These are phyloP conservation scores for Philotrypesis tridentata DNA, from an alignment of 1,140 invertebrate genomes.

Conservation along the genomic window DNA sequence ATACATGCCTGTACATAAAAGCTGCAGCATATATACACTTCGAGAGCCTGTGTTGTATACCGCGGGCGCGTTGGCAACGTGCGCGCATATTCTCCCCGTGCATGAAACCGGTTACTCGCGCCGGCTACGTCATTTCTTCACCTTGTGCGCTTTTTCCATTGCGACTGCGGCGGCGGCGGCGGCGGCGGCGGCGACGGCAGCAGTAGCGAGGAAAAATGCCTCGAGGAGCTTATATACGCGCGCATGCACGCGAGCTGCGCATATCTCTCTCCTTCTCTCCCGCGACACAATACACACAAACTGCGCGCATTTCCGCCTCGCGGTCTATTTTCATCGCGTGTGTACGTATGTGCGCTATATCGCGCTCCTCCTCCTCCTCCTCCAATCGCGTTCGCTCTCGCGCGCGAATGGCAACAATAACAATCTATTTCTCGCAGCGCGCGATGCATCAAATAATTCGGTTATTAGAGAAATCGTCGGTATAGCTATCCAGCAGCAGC, in stretches of 20 bases:
- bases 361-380: conserved; percentile 28
- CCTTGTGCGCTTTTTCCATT: conserved; percentile 25
- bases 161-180: no score
- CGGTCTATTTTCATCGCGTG: conserved; percentile 39
- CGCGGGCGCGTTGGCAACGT: no score
- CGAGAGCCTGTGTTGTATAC: no score
- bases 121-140: conserved; percentile 22
- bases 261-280: not conserved
- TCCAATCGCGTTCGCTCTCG: no score
- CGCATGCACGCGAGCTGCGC: not conserved
- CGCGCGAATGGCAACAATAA: not conserved
- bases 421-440: not conserved
- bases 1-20: no score
- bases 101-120: not conserved
- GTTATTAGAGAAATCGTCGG: not conserved
- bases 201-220: not conserved
- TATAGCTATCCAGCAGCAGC: no score
- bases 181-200: no score
- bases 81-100: no score
- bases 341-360: conserved; percentile 22
- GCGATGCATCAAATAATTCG: not conserved
- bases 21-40: no score
- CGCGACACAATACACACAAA: conserved; percentile 23
- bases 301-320: conserved; percentile 41
- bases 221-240: not conserved